Conservation (phyloP, 2,888 invertebrate species). For the Pherbina coryleti region DNA sequence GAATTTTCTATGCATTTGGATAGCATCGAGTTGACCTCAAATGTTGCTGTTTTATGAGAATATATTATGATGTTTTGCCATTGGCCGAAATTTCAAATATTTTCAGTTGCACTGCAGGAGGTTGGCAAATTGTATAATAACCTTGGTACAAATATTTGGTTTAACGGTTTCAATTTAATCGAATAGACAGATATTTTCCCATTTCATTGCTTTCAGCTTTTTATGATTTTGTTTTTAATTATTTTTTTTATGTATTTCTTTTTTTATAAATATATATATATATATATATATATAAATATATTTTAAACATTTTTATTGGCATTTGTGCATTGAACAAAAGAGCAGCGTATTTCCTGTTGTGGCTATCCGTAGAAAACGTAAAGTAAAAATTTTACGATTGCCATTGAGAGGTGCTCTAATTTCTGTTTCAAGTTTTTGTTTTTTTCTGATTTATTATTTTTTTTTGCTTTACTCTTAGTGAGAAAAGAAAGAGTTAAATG, state of each 20-base stretch:
- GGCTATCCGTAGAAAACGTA: neutral
- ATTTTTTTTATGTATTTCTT: too few species aligned
- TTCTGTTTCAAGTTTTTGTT: neutral
- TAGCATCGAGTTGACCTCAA: too few species aligned
- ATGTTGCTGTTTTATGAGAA: too few species aligned
- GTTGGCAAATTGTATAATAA: neutral
- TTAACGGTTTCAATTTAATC: neutral
- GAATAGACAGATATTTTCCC: neutral
- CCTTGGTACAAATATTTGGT: neutral
- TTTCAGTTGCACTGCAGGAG: neutral
- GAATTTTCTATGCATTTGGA: too few species aligned
- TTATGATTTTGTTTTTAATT: too few species aligned
- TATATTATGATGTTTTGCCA: too few species aligned
- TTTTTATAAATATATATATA: too few species aligned
- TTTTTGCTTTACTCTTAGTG: neutral
- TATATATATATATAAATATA: too few species aligned
- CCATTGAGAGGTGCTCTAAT: slow-evolving; percentile 15
- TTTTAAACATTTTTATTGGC: too few species aligned
- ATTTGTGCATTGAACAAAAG: too few species aligned
- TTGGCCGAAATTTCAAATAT: too few species aligned
- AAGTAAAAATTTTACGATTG: slow-evolving; percentile 1
- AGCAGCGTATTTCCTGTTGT: too few species aligned
- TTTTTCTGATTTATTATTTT: neutral
- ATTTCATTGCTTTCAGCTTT: neutral
- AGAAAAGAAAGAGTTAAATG: neutral